Base-by-base conservation (phyloP, 92 coral and sea anemone genomes). In the Parazoanthus atlanticus region DNA sequence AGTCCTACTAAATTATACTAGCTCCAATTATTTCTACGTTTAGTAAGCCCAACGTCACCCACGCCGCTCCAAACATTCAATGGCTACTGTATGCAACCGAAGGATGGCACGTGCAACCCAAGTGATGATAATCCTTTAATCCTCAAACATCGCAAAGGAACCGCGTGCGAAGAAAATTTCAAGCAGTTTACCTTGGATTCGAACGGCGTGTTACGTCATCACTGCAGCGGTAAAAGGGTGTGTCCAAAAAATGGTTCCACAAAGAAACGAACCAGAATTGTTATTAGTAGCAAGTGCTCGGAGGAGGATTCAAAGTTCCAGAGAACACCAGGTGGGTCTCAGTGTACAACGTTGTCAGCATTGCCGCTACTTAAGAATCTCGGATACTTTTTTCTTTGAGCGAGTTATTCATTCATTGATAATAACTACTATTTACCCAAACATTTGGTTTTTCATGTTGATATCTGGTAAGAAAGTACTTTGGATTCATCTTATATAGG, bases 291-390 rank as follows among this genome's bases (percentile, higher is more conserved):
- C 71, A 72, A 76, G 9, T 94, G 96, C 47, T 75, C 84, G 8
- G 89, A 89, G 2, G 94, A 90, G 33, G 79, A 92, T 78, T 88
- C 96, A 8, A 92, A 88, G 79, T 94, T 94, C 82, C 81, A 74
- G 33, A 73, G 96, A 64, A 93, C 94, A 38, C 31, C 91, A 84
- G 93, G 94, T 91, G 36, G 3, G 84, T 10, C 8, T 28, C 43
- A 25, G 67, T 0, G 15, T 32, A 29, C 10, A 72, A 46, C 21
- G 75, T 16, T 29, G 17, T 71, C 33, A 0, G 33, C 33, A 52
- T 52, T 52, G 21, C 17, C 12, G 58, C 19, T 52, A 52, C 58
- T 15, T 13, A 52, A 15, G 58, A 13, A 52, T 52, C 58, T 2
- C 58, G 21, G 58, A 15, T 15, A 2, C 58, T 2, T 12, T 52